A percentile compares a stretch with the other conserved stretches of the same genome.
Conservation (phyloP, 2,113 vertebrate species). For the Raja brachyura region DNA sequence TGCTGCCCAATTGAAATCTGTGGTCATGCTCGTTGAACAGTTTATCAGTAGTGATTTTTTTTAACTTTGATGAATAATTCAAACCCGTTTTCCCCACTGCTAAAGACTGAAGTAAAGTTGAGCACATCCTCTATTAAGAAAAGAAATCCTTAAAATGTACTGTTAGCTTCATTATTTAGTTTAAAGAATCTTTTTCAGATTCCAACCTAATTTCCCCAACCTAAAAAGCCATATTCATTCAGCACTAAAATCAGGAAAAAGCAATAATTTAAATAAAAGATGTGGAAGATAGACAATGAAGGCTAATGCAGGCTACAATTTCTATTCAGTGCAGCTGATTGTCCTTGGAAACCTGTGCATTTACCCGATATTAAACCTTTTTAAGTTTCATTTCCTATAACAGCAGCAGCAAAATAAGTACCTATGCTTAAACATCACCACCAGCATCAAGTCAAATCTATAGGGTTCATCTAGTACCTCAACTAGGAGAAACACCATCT, state of each 20-base stretch:
- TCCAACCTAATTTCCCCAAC: background rate
- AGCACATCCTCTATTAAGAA: background rate
- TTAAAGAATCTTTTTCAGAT: background rate
- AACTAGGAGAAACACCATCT: too few relatives aligned
- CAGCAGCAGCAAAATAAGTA: too few relatives aligned
- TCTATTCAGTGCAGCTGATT: too few relatives aligned
- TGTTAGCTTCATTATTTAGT: background rate
- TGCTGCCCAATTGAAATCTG: background rate
- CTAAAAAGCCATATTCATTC: background rate
- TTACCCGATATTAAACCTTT: too few relatives aligned
- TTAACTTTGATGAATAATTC: slow-evolving; percentile 9
- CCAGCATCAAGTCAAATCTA: too few relatives aligned
- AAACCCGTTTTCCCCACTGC: background rate
- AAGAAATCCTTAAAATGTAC: background rate
- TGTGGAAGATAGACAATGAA: background rate
- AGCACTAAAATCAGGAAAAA: background rate
- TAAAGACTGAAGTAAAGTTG: background rate
- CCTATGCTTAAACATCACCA: too few relatives aligned
- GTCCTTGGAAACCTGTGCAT: too few relatives aligned
- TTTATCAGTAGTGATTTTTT: background rate
- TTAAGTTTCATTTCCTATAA: too few relatives aligned
- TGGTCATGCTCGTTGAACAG: background rate
- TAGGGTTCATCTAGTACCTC: too few relatives aligned
- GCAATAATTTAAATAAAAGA: background rate
- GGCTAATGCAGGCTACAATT: background rate